phyloP scores from a whole-genome alignment of 1,140 invertebrate genomes.

The Drosophila athabasca region DNA sequence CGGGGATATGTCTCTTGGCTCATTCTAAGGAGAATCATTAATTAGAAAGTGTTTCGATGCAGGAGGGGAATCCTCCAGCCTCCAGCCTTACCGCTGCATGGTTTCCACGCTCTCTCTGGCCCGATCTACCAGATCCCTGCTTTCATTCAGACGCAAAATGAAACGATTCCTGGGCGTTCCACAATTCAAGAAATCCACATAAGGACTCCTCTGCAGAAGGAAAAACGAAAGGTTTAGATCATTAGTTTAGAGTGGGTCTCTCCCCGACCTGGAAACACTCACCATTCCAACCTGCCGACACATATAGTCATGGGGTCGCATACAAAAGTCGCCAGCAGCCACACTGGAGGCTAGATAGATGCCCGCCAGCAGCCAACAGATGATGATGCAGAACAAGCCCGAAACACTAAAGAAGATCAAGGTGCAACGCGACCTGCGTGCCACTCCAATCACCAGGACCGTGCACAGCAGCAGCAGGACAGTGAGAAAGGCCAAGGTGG shows the following conservation, averaged over 20 bases:
- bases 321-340: slow-evolving; percentile 89
- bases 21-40: slow-evolving; percentile 50
- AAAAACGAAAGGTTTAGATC: neutral
- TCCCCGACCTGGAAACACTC: slow-evolving; percentile 14
- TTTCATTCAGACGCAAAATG: slow-evolving; percentile 80
- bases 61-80: too few species aligned
- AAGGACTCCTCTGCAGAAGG: slow-evolving; percentile 73
- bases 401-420: slow-evolving; percentile 91
- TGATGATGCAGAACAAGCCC: slow-evolving; percentile 91
- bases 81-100: slow-evolving; percentile 65
- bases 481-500: slow-evolving; percentile 91
- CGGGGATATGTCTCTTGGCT: slow-evolving; percentile 81
- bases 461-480: slow-evolving; percentile 91
- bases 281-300: slow-evolving; percentile 83
- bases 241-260: neutral
- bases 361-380: slow-evolving; percentile 91
- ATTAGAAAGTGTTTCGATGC: too few species aligned
- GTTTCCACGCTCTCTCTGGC: slow-evolving; percentile 76
- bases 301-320: slow-evolving; percentile 86
- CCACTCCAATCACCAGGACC: slow-evolving; percentile 91
- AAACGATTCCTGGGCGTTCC: slow-evolving; percentile 81
- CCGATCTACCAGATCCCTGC: slow-evolving; percentile 79
- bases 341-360: slow-evolving; percentile 89
- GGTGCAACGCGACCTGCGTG: slow-evolving; percentile 91
- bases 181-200: slow-evolving; percentile 82